Percentiles rank a stretch among this genome's conserved stretches.
Conservation (phyloP, 2,888 invertebrate genomes). For the Cephus pulcher region DNA sequence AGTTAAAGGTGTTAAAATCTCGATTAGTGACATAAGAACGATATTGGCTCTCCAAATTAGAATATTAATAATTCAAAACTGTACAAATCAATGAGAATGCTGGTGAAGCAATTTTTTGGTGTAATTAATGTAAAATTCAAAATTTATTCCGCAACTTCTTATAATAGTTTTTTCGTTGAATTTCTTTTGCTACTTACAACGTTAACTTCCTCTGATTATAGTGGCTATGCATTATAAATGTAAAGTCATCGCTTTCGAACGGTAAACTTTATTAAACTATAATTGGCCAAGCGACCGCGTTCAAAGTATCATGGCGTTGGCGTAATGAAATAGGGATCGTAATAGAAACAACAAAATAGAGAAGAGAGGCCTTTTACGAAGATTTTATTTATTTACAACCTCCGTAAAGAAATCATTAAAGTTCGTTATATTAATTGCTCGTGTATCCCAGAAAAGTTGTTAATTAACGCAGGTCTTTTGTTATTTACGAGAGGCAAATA, state of each 20-base stretch:
- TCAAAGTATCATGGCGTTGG: background rate
- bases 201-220: background rate
- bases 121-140: background rate
- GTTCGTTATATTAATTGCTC: constrained; percentile 23
- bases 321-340: background rate
- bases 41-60: background rate
- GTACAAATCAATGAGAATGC: background rate
- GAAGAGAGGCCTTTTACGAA: background rate
- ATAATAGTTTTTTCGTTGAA: background rate
- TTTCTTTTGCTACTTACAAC: background rate
- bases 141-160: background rate
- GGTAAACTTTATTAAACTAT: background rate
- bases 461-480: constrained; percentile 18
- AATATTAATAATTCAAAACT: background rate
- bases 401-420: constrained; percentile 21
- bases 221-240: background rate
- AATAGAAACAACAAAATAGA: background rate
- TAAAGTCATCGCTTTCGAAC: background rate
- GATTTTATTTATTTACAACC: constrained; percentile 22
- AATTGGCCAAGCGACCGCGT: background rate
- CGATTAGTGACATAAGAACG: background rate
- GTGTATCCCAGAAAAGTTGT: constrained; percentile 18
- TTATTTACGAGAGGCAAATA: constrained; percentile 18
- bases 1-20: background rate
- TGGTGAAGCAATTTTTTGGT: background rate